Evolutionary conservation across 2,113 vertebrate genomes (phyloP).

Genomic region (Dinomys branickii): DNA sequence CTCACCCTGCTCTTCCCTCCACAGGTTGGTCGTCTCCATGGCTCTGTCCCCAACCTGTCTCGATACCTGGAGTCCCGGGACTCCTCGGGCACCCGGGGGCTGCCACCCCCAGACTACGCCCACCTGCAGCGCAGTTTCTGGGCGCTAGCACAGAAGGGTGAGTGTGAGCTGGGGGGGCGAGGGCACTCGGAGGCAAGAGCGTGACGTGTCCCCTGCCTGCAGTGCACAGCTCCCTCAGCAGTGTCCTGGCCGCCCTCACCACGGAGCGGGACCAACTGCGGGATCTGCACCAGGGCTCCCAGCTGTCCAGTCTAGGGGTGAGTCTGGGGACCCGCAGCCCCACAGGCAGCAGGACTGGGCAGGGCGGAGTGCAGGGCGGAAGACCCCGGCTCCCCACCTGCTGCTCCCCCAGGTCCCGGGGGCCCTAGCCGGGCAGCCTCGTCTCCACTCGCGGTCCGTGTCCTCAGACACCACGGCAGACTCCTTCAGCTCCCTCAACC

Average conservation of each 20-base stretch:
- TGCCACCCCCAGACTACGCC: conserved; percentile 89
- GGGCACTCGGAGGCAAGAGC: background rate
- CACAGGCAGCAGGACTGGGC: background rate
- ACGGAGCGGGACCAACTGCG: conserved; percentile 81
- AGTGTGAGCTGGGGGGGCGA: fast-evolving
- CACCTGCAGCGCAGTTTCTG: conserved; percentile 94
- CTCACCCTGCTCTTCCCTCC: background rate
- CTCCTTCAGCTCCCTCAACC: conserved; percentile 91
- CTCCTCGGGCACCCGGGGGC: conserved; percentile 88
- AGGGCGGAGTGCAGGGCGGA: background rate
- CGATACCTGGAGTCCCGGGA: conserved; percentile 91
- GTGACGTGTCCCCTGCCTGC: background rate
- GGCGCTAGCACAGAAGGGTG: conserved; percentile 91
- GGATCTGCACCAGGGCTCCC: conserved; percentile 78
- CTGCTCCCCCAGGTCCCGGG: conserved; percentile 85
- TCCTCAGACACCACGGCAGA: conserved; percentile 93
- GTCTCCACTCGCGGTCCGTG: conserved; percentile 93
- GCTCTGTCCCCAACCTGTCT: conserved; percentile 93
- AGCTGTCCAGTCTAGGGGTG: conserved; percentile 62
- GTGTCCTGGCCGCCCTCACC: conserved; percentile 79
- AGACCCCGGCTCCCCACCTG: background rate
- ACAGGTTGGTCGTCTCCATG: conserved; percentile 60
- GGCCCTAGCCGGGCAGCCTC: conserved; percentile 87
- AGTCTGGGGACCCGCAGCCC: background rate
- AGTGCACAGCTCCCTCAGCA: conserved; percentile 87